Evolutionary conservation across 2,797 vertebrate genomes (phyloP), one percentile per base, ranked within the genome.

Genomic region (Dallia pectoralis): DNA sequence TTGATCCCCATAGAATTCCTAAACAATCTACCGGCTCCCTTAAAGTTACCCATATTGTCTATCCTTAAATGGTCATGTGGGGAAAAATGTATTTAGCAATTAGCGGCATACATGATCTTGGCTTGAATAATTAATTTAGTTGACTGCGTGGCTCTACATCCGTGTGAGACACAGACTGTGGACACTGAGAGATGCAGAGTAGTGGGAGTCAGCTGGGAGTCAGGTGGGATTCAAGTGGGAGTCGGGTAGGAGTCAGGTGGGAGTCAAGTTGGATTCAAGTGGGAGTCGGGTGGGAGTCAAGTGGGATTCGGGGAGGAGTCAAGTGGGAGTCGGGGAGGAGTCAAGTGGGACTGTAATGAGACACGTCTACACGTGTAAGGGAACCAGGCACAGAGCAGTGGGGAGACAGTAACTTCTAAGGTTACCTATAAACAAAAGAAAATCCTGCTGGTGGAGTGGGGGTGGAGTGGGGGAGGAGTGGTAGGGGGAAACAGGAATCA

Each of bases 401-500:
- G 63, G 15, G 65, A 70, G 62, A 67, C 4, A 44, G 56, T 27
- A 14, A 59, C 53, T 25, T 40, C 56, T 47, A 47, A 63, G 9
- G 44, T 63, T 62, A 27, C 36, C 22, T 12, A 27, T 67, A 40
- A 32, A 63, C 12, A 67, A 22, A 67, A 67, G 22, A 48, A 3
- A 44, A 29, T 19, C 25, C 66, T 16, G 36, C 25, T 1, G 44
- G 62, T 44, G 36, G 29, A 61, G 27, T n/a, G 63, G 7, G 8
- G 30, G 51, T 19, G 40, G 22, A 49, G 49, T 30, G 49, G 51
- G 19, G 22, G 47, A 61, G n/a, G 19, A 12, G 44, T n/a, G 63
- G 32, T 4, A 4, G 22, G 48, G 27, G 82, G 80, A 67, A 65
- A 71, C 72, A 79, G 70, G 72, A 82, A 76, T 70, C 66, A 66